These are phyloP conservation scores for Apeltes quadracus DNA, from an alignment of 2,113 vertebrate genomes.

Conservation along the genomic window DNA sequence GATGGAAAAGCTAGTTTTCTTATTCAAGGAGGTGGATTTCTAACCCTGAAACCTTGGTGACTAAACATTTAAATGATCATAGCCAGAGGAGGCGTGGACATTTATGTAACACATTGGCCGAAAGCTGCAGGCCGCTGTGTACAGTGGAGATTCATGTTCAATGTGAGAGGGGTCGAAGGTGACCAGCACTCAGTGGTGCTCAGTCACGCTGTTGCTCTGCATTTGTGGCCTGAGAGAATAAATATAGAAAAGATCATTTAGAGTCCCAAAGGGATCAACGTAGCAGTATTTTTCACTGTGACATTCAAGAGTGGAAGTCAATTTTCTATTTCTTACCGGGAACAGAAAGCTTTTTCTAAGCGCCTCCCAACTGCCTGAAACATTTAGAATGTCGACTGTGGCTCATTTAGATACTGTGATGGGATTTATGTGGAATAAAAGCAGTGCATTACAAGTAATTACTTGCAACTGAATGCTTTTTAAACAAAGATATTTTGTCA, in stretches of 20 bases:
- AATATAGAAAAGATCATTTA: slow-evolving; percentile 49
- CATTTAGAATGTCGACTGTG: neutral
- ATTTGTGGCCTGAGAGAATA: slow-evolving; percentile 23
- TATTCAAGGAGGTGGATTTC: neutral
- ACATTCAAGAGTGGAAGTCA: slow-evolving; percentile 5
- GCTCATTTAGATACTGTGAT: slow-evolving; percentile 16
- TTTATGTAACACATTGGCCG: slow-evolving; percentile 26
- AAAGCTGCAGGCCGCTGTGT: slow-evolving; percentile 9
- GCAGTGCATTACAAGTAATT: neutral
- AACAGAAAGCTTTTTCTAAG: slow-evolving; percentile 9
- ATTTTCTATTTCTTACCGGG: slow-evolving; percentile 36
- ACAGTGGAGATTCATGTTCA: slow-evolving; percentile 7
- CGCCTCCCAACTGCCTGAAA: neutral
- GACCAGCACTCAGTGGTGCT: slow-evolving; percentile 19
- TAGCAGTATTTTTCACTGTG: slow-evolving; percentile 14
- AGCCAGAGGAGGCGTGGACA: neutral
- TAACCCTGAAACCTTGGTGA: neutral
- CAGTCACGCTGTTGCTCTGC: slow-evolving; percentile 29
- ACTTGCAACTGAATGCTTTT: neutral
- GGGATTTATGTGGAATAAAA: slow-evolving; percentile 3
- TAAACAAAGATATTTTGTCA: neutral
- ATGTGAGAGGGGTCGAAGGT: slow-evolving; percentile 28
- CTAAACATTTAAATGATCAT: slow-evolving; percentile 1
- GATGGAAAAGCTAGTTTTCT: neutral
- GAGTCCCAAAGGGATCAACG: slow-evolving; percentile 25